A percentile compares a stretch with the other conserved stretches of the same genome.
Conservation (phyloP, 2,888 invertebrate species). For the Drosophila hamatofila region DNA sequence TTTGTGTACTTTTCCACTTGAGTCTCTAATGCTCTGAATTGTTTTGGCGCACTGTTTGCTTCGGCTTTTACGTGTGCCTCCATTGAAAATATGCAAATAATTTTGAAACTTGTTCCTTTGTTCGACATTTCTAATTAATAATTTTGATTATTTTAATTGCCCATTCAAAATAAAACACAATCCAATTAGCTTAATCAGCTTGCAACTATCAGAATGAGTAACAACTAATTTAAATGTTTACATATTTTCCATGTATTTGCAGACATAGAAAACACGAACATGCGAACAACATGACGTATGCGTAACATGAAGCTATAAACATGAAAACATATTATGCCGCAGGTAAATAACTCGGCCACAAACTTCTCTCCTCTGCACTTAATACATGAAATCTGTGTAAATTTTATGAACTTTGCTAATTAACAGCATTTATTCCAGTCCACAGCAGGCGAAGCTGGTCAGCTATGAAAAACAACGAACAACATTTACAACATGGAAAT, state of each 20-base stretch:
- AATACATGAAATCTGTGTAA: slow-evolving; percentile 42
- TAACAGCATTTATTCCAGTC: slow-evolving; percentile 39
- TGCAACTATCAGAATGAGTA: neutral
- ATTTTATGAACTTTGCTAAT: slow-evolving; percentile 71
- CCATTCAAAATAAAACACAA: neutral
- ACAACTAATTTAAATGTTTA: slow-evolving; percentile 1
- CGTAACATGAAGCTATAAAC: slow-evolving; percentile 13
- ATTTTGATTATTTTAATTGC: neutral
- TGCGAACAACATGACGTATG: slow-evolving; percentile 13
- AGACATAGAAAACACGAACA: neutral
- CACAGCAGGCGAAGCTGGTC: slow-evolving; percentile 15
- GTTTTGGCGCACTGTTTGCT: neutral
- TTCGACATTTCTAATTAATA: neutral
- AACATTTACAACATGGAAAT: slow-evolving; percentile 46
- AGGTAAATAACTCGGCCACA: slow-evolving; percentile 25
- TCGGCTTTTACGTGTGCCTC: neutral
- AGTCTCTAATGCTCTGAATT: neutral
- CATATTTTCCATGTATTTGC: slow-evolving; percentile 12
- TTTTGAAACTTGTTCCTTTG: neutral
- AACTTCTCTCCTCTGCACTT: slow-evolving; percentile 19
- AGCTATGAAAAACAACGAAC: slow-evolving; percentile 15
- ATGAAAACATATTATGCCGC: slow-evolving; percentile 15
- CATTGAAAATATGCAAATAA: neutral
- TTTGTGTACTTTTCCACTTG: neutral
- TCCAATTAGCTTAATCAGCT: slow-evolving; percentile 3